Evolutionary conservation across 2,888 invertebrate genomes (phyloP).

Genomic region (Netelia melanura): DNA sequence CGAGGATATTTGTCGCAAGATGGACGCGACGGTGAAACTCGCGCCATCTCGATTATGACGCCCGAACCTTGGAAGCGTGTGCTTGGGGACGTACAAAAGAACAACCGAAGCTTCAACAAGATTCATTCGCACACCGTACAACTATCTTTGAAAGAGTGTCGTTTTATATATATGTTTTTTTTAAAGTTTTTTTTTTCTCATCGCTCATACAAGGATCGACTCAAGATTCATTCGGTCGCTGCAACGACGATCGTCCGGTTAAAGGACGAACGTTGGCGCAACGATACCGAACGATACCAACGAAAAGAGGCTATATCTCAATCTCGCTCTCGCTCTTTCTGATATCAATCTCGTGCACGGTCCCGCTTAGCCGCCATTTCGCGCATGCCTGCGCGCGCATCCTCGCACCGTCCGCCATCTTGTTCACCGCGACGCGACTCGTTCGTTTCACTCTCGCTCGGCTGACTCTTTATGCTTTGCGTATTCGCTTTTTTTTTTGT

Average conservation of each 20-base stretch:
- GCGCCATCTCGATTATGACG: slow-evolving; percentile 62
- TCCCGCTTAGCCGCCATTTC: slow-evolving; percentile 74
- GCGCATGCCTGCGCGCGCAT: slow-evolving; percentile 43
- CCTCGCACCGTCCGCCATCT: slow-evolving; percentile 44
- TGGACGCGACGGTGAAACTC: slow-evolving; percentile 59
- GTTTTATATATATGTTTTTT: slow-evolving; percentile 60
- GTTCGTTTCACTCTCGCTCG: slow-evolving; percentile 1
- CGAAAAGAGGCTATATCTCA: slow-evolving; percentile 84
- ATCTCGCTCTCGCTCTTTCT: slow-evolving; percentile 80
- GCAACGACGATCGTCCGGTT: slow-evolving; percentile 38
- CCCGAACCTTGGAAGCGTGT: slow-evolving; percentile 66
- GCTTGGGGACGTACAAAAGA: slow-evolving; percentile 73
- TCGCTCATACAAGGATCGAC: slow-evolving; percentile 76
- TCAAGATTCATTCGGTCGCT: slow-evolving; percentile 68
- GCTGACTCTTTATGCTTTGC: slow-evolving; percentile 14
- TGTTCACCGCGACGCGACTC: slow-evolving; percentile 31
- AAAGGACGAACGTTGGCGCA: slow-evolving; percentile 43
- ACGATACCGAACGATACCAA: slow-evolving; percentile 77
- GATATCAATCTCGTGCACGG: slow-evolving; percentile 74
- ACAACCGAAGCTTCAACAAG: slow-evolving; percentile 79
- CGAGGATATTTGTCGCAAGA: slow-evolving; percentile 47
- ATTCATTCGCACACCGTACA: slow-evolving; percentile 85
- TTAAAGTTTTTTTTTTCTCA: slow-evolving; percentile 53
- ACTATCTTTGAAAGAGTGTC: slow-evolving; percentile 83
- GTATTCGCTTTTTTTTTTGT: slow-evolving; percentile 44